Conservation (phyloP, 2,888 invertebrate genomes). For the Harmothoe impar region DNA sequence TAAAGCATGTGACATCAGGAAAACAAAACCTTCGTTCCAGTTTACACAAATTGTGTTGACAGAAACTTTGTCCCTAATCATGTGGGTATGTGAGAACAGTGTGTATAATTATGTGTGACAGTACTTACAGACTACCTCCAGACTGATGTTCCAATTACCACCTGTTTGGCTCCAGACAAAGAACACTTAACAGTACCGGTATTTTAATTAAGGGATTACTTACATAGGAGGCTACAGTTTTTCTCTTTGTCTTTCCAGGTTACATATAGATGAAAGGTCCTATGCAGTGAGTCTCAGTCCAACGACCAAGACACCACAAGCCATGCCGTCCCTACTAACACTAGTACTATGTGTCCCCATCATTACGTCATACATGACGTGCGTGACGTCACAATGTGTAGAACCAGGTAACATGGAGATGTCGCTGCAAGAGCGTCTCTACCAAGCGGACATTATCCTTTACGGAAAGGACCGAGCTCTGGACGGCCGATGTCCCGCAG, state of each 20-base stretch:
- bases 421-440: conserved; percentile 43
- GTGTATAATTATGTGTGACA: too few species aligned
- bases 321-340: not conserved
- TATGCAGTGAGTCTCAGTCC: too few species aligned
- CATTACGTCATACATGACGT: not conserved
- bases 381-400: not conserved
- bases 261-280: not conserved
- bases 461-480: not conserved
- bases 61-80: too few species aligned
- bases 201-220: not conserved
- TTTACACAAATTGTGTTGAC: too few species aligned
- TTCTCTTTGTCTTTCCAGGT: not conserved
- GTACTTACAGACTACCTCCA: too few species aligned
- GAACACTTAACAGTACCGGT: too few species aligned
- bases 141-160: too few species aligned
- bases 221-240: not conserved
- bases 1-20: too few species aligned
- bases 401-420: conserved; percentile 23
- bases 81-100: too few species aligned
- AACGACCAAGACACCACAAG: not conserved
- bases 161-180: too few species aligned
- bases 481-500: not conserved
- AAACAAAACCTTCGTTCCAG: too few species aligned
- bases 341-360: not conserved
- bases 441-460: conserved; percentile 51